Evolutionary conservation across 2,888 invertebrate species (phyloP), one percentile per base, ranked within the genome.

Genomic region (Biston stratarius): DNA sequence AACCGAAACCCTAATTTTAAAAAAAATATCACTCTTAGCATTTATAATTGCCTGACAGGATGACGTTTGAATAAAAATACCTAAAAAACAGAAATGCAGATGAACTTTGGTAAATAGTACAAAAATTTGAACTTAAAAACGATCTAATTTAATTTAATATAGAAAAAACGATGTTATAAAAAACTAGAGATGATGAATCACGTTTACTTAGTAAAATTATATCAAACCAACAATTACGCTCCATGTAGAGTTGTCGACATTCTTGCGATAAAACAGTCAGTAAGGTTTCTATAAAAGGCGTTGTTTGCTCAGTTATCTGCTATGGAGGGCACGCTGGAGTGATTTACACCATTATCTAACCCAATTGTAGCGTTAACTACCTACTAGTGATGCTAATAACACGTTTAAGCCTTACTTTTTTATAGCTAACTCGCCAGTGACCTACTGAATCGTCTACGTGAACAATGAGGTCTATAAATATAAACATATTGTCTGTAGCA

Each of bases 301-400:
- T 62, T 80, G 82, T 81, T 81, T 80, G 77, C 69, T 74, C 60
- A 77, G 78, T 80, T 80, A 83, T 72, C 75, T 70, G 48, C 56
- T 51, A 75, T 78, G 68, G 70, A 80, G 78, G 77, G 77, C 79
- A 76, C 63, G 73, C 66, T n/a, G 49, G 70, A 73, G 57, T 81
- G 78, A 79, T 82, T 80, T 82, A 83, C 76, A 75, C 75, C 77
- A 71, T 85, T 87, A 85, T 85, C 85, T 82, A 80, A 80, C 82
- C 83, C 79, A 80, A 82, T 83, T 83, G 78, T 79, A 48, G 76
- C 72, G 66, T 64, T 69, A 61, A 65, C 8, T 59, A 49, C 49
- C 42, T 59, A 59, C 40, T 49, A 49, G 24, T 40, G 42, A 49
- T 59, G 49, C 38, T 24, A 38, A 59, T 59, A 48, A 48, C 57